Conservation (phyloP, 2,888 invertebrate genomes). For the Andrena chrysosceles region DNA sequence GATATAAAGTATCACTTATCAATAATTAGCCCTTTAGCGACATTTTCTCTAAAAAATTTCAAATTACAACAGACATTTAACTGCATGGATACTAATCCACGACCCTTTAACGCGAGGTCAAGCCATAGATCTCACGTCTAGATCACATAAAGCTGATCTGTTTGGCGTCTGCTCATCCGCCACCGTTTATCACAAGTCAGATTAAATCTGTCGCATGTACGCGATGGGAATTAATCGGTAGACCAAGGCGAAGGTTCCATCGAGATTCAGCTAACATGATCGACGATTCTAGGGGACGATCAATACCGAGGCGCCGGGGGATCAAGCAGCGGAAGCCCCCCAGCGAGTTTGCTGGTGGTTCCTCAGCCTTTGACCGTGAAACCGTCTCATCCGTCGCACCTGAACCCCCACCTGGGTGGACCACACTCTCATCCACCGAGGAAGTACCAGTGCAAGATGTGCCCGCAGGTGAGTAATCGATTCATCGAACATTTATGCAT, state of each 20-base stretch:
- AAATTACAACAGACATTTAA: too few species aligned
- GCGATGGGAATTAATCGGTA: slow-evolving; percentile 18
- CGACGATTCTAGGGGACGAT: slow-evolving; percentile 80
- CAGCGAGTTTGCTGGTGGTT: slow-evolving; percentile 92
- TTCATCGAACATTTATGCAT: neutral
- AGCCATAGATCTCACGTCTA: too few species aligned
- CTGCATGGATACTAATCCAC: too few species aligned
- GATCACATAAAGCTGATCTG: too few species aligned
- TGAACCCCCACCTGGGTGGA: slow-evolving; percentile 83
- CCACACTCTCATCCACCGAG: slow-evolving; percentile 86
- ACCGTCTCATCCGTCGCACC: slow-evolving; percentile 83
- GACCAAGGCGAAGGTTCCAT: slow-evolving; percentile 30
- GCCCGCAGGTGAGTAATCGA: slow-evolving; percentile 93
- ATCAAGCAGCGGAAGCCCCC: slow-evolving; percentile 86
- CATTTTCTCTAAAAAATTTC: too few species aligned
- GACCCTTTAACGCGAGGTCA: too few species aligned
- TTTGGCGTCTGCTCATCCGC: neutral
- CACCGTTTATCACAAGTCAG: too few species aligned
- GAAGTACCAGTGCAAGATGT: slow-evolving; percentile 99
- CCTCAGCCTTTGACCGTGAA: slow-evolving; percentile 90
- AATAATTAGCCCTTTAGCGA: too few species aligned
- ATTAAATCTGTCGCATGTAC: neutral
- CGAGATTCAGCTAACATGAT: neutral
- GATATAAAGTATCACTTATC: too few species aligned
- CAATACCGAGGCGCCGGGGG: slow-evolving; percentile 85